phyloP scores from a whole-genome alignment of 2,888 invertebrate genomes.

The Microctonus hyperodae region DNA sequence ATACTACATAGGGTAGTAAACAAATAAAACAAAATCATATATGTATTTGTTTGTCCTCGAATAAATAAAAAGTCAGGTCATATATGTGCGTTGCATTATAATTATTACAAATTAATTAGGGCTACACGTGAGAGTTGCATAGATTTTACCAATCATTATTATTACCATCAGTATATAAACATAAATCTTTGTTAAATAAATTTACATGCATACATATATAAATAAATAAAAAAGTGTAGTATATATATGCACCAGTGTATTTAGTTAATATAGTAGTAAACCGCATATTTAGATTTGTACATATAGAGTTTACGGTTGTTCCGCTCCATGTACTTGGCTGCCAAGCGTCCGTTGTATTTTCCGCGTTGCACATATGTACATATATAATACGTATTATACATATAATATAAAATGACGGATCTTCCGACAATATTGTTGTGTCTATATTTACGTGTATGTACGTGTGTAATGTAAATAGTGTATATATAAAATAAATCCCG shows the following conservation, averaged over 20 bases:
- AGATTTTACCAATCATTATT: background rate
- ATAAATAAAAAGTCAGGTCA: slow-evolving; percentile 14
- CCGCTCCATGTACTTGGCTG: slow-evolving; percentile 27
- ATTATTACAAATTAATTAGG: slow-evolving; percentile 15
- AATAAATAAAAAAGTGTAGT: background rate
- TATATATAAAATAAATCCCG: slow-evolving; percentile 9
- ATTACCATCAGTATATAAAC: background rate
- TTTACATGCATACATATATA: background rate
- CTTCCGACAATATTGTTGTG: slow-evolving; percentile 14
- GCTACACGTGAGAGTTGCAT: slow-evolving; percentile 8
- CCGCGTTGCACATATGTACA: background rate
- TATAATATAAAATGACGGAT: background rate
- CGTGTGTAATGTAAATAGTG: background rate
- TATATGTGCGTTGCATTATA: slow-evolving; percentile 1
- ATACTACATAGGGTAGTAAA: background rate
- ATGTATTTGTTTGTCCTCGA: background rate
- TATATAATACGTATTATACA: background rate
- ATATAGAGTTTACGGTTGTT: slow-evolving; percentile 28
- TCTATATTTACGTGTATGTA: slow-evolving; percentile 1
- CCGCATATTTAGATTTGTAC: background rate
- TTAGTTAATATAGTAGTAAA: background rate
- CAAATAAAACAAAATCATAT: background rate
- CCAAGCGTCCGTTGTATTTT: slow-evolving; percentile 18
- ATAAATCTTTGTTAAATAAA: background rate
- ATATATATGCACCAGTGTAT: too few relatives aligned